Evolutionary conservation across 1,140 invertebrate genomes (phyloP), one percentile per base, ranked within the genome.

Genomic region (Archivesica marissinica): DNA sequence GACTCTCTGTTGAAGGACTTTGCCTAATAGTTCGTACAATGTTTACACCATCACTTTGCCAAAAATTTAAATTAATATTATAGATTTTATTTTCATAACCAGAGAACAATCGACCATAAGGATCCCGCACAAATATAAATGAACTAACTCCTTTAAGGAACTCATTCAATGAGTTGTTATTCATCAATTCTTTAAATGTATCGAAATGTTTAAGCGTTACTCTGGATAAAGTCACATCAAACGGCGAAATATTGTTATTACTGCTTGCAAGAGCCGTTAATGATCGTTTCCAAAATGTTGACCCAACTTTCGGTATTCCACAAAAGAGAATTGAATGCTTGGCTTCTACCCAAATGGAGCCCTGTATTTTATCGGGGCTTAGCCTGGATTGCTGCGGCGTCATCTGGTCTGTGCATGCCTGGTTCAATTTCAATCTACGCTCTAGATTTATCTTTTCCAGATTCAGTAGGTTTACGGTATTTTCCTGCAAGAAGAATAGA

Each of bases 11-110:
- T n/a, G 47, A 41, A 20, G 87, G 66, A 9, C 76, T 75, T n/a
- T 77, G 47, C 28, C 88, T 66, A 54, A 86, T 54, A 25, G 47
- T 77, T 33, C 23, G 3, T 0, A 88, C 39, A 11, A 82, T 77
- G 38, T 78, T 64, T n/a, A 23, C 86, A 11, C 87, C 87, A 7
- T 83, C 30, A 0, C 11, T 13, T 23, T 66, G 41, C 88, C 88
- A 89, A 70, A 84, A 88, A 6, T 11, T 0, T 25, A 74, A 15
- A 59, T 87, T 87, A 23, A 85, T 81, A 25, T 76, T 82, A 68
- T 87, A 88, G 13, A 89, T 15, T 72, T 89, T 89, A 50, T 89
- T 83, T 35, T 87, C 86, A 77, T 89, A 89, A 44, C 81, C 88
- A 0, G 87, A 88, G 52, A 85, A 85, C 13, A 89, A 35, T 15